Base-by-base conservation (phyloP, 2,797 vertebrate species). In the Chloroceryle amazona region DNA sequence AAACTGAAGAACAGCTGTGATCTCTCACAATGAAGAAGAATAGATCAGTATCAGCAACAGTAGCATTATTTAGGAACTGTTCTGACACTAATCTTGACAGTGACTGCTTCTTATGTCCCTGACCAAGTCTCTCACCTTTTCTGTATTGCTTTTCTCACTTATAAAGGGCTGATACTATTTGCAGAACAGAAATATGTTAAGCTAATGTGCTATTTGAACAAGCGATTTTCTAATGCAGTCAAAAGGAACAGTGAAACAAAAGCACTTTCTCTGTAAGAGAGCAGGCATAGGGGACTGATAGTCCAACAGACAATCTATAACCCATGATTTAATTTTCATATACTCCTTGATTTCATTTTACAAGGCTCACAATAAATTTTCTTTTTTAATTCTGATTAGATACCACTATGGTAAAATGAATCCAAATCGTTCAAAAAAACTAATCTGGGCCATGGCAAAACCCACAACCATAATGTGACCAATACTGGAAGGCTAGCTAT, bases 21-120 rank as follows among this genome's bases (percentile, higher is more conserved):
- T 39, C 25, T 76, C 46, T 52, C 44, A 15, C 10, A 44, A 65
- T 0, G 0, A 81, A 58, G 39, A 35, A 23, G 44, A 89, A 81
- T 4, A 90, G 33, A 61, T 58, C 0, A 0, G 5, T 58, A 65
- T 21, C 65, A 78, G 55, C 39, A 85, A 47, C 13, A 70, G 11
- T 2, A 85, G 46, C 20, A 19, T 37, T 13, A 49, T 85, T 81
- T 55, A 81, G 35, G 62, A 88, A 51, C 25, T 42, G 39, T 79
- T 65, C 33, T 47, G 65, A 46, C 29, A 37, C 44, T 37, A 22
- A 74, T 33, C 35, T 78, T 57, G 63, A 52, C 49, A 65, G n/a
- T 28, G 52, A 52, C 37, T 57, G 4, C 17, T 87, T 60, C 26
- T 37, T 37, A 57, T 0, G 0, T 35, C 28, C 57, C 74, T 85